Evolutionary conservation across 1,140 invertebrate species (phyloP).

Genomic region (Euura lappo): DNA sequence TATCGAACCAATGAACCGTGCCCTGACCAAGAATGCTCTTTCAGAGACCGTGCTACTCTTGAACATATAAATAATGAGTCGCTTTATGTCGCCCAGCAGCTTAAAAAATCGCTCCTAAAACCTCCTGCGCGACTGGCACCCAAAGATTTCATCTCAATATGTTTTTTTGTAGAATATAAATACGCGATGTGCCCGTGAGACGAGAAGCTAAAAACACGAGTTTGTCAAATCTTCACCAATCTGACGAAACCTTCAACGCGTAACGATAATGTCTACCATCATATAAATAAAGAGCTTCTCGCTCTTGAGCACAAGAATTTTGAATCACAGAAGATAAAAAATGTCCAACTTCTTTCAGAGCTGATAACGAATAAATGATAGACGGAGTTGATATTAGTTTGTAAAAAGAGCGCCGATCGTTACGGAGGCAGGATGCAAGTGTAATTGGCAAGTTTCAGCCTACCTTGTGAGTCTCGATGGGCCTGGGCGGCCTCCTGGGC

Average conservation of each 20-base stretch:
- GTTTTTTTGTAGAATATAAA: neutral
- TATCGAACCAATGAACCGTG: conserved; percentile 37
- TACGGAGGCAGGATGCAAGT: conserved; percentile 46
- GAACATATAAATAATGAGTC: conserved; percentile 47
- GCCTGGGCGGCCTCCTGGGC: conserved; percentile 73
- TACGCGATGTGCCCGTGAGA: neutral
- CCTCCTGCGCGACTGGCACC: conserved; percentile 54
- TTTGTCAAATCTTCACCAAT: neutral
- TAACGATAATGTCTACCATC: no score
- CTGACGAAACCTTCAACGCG: neutral
- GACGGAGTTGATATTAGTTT: no score
- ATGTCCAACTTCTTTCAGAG: no score
- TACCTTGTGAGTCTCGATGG: conserved; percentile 80
- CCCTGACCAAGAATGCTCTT: conserved; percentile 36
- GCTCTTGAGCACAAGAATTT: no score
- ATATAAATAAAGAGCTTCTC: no score
- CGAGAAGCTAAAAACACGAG: neutral
- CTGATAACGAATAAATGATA: no score
- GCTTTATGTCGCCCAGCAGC: conserved; percentile 54
- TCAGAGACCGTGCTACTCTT: conserved; percentile 59
- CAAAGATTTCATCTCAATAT: neutral
- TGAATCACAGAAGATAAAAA: no score
- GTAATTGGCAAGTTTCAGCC: conserved; percentile 59
- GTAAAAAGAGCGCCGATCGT: conserved; percentile 50
- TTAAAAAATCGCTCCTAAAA: conserved; percentile 42